Base-by-base conservation (phyloP, 2,888 invertebrate species). In the Noctua janthe region DNA sequence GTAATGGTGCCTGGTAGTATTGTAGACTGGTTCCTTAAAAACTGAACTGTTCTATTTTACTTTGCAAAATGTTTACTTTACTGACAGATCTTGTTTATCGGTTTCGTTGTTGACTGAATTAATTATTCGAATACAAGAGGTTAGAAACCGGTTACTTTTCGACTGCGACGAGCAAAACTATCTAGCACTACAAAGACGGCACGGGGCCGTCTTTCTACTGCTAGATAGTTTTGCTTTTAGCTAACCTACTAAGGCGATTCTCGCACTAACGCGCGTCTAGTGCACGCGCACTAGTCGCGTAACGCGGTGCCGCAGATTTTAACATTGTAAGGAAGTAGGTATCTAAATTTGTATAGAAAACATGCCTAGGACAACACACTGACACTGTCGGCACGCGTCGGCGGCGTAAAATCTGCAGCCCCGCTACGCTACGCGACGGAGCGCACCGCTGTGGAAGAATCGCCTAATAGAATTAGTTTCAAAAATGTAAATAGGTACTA, bases 41-140 rank as follows among this genome's bases (percentile, higher is more conserved):
- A 67, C 47, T 62, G 15, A 51, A 69, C 23, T 43, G 71, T 70
- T 23, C 56, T 82, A 85, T 69, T 29, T 43, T 71, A 56, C 59
- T 85, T 81, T 35, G 71, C 49, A 71, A 71, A 74, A 59, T 49
- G 39, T 80, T 74, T 43, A 81, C 70, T 59, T 43, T 71, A 51
- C 70, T 54, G 51, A 81, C 66, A 66, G 69, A 47, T 81, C 70
- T 11, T 72, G 39, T 84, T 59, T 49, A 62, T 69, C 39, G 59
- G 35, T 54, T 15, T 51, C 54, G 59, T 23, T 78, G 54, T 13
- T 35, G 23, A 3, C n/a, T 77, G 13, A 81, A 64, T 54, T 64
- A 64, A 71, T 70, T 67, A n/a, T 71, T 51, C 15, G 11, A 78
- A 56, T 62, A 23, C 20, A 8, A 79, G 49, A 66, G 15, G 64